These are phyloP conservation scores for Steromphala cineraria DNA, from an alignment of 2,888 invertebrate genomes.

Conservation along the genomic window DNA sequence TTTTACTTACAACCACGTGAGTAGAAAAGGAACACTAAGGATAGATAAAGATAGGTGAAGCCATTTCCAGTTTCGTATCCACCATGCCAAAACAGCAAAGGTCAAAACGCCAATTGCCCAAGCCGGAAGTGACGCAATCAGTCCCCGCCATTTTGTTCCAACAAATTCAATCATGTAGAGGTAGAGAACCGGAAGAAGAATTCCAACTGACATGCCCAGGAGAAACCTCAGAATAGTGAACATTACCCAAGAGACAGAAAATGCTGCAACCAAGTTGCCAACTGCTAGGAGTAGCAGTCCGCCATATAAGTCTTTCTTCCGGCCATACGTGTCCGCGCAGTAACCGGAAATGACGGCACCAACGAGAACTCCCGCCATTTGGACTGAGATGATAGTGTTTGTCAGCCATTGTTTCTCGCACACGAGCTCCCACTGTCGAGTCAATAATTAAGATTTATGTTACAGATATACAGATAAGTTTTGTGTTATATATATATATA, in stretches of 20 bases:
- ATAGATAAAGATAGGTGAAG: slow-evolving; percentile 21
- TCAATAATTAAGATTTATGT: background rate
- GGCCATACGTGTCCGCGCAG: slow-evolving; percentile 5
- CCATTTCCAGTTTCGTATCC: slow-evolving; percentile 27
- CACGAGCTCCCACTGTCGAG: slow-evolving; percentile 35
- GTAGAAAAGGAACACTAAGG: background rate
- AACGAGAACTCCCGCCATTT: slow-evolving; percentile 35
- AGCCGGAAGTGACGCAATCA: slow-evolving; percentile 30
- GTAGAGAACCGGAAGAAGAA: slow-evolving; percentile 26
- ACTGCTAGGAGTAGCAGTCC: background rate
- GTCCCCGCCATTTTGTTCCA: slow-evolving; percentile 21
- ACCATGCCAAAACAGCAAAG: slow-evolving; percentile 13
- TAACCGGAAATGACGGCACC: slow-evolving; percentile 27
- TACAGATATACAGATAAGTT: too few relatives aligned
- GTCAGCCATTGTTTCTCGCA: slow-evolving; percentile 33
- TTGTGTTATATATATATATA: too few relatives aligned
- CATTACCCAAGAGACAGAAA: background rate
- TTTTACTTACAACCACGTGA: slow-evolving; percentile 31
- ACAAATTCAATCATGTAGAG: slow-evolving; percentile 27
- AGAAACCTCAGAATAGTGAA: background rate
- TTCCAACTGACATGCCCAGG: slow-evolving; percentile 23
- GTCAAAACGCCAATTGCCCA: slow-evolving; percentile 22
- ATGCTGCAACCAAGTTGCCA: background rate
- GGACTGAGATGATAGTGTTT: slow-evolving; percentile 25
- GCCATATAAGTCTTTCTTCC: slow-evolving; percentile 1